Conservation (phyloP, 2,888 invertebrate species). For the Pterostichus niger region DNA sequence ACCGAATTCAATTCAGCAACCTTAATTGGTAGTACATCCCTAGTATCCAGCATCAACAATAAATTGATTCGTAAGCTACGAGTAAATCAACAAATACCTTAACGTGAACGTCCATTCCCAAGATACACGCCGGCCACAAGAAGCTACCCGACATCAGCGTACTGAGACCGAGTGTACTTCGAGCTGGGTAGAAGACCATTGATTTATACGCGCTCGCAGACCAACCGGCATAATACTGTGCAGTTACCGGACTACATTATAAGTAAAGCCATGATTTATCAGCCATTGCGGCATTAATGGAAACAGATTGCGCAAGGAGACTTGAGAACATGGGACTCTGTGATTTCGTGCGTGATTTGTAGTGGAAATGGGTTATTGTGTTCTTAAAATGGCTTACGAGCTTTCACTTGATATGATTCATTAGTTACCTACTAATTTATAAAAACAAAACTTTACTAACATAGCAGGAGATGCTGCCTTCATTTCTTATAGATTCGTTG, state of each 20-base stretch:
- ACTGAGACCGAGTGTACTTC: conserved; percentile 7
- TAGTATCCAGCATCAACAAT: neutral
- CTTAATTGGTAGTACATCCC: conserved; percentile 10
- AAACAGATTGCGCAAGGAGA: conserved; percentile 53
- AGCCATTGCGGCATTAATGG: conserved; percentile 53
- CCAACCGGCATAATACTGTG: conserved; percentile 19
- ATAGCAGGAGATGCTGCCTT: no score
- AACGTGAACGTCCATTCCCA: neutral
- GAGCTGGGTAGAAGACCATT: neutral
- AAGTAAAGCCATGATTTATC: conserved; percentile 59
- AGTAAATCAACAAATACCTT: conserved; percentile 28
- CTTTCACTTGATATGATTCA: no score
- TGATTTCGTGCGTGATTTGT: conserved; percentile 13
- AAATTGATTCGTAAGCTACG: conserved; percentile 33
- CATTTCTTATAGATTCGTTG: no score
- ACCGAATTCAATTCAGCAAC: neutral
- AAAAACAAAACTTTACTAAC: no score
- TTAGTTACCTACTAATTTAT: no score
- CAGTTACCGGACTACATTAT: conserved; percentile 54
- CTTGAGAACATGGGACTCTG: neutral
- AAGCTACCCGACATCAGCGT: conserved; percentile 26
- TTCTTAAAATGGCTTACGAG: no score
- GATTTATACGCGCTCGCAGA: conserved; percentile 26
- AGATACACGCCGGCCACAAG: conserved; percentile 8
- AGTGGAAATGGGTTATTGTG: neutral